Percentiles rank a stretch among this genome's conserved stretches.
Evolutionary conservation across 2,888 invertebrate species (phyloP).

Genomic region (Entomobrya multifasciata): DNA sequence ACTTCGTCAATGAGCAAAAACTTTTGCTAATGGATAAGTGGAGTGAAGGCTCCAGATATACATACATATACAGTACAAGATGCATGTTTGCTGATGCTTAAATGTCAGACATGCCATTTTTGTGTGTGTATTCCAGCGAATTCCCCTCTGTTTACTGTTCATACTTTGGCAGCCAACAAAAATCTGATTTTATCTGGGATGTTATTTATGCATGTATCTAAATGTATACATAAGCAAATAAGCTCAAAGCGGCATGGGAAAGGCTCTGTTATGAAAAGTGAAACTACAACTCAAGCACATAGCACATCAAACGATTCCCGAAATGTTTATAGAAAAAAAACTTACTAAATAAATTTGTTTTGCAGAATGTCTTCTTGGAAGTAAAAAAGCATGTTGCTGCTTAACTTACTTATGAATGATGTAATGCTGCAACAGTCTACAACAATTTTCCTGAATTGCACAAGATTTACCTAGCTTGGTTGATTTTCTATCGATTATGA

Average conservation of each 20-base stretch:
- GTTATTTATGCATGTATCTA: not conserved
- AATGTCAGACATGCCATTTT: too few species aligned
- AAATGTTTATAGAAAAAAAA: not conserved
- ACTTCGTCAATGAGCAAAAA: slow-evolving; percentile 25
- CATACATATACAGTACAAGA: too few species aligned
- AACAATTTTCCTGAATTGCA: too few species aligned
- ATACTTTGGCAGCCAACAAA: slow-evolving; percentile 14
- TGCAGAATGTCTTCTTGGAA: not conserved
- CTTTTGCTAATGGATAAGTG: slow-evolving; percentile 28
- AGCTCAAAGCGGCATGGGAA: not conserved
- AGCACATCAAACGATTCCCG: not conserved
- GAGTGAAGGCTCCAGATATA: not conserved
- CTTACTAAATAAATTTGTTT: not conserved
- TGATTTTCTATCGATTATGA: too few species aligned
- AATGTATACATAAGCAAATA: not conserved
- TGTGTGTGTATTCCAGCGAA: not conserved
- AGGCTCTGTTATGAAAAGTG: not conserved
- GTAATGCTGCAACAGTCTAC: too few species aligned
- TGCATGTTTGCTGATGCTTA: too few species aligned
- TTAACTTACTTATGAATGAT: too few species aligned
- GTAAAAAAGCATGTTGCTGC: not conserved
- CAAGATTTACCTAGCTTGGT: too few species aligned
- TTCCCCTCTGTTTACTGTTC: slow-evolving; percentile 10
- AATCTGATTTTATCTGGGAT: slow-evolving; percentile 5
- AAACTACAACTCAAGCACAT: not conserved